Base-by-base conservation (phyloP, 2,888 invertebrate species). In the Harpagoxenus sublaevis region DNA sequence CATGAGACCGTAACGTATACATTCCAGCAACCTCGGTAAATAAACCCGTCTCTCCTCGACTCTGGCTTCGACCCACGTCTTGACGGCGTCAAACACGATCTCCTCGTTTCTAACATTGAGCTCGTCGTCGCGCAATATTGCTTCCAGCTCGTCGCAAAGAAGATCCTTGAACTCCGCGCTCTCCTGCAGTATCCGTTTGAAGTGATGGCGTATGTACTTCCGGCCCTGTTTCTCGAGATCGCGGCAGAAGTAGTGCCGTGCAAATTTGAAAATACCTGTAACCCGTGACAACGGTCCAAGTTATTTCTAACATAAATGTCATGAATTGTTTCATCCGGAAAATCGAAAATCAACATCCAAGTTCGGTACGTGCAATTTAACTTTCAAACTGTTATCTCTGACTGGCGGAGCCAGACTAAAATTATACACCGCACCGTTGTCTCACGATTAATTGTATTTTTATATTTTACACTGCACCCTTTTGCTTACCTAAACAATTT, bases 101-200 rank as follows among this genome's bases (percentile, higher is more conserved):
- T 97, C 97, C 95, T 98, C 98, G 90, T 96, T 96, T 85, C 96
- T 96, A 31, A 97, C 97, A 94, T 98, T 98, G 71, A 98, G 95
- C 92, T 97, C 96, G 92, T 98, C 98, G 92, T 97, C 97, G 75
- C 95, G 95, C 71, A 98, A 95, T 86, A 97, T 96, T 84, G 96
- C 96, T 90, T 96, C 95, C 63, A 98, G 93, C 92, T 97, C 97
- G 68, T 96, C 96, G 70, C 95, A 95, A 3, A 96, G 94, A 77
- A 97, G 95, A 74, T 96, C 95, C 92, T 96, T 96, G 94, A 97
- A 97, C 94, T 97, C 97, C 79, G 95, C 95, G 93, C 97, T 97
- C 92, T 96, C 96, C 92, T 96, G 96, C 86, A 96, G 94, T 90
- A 97, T 96, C 92, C 96, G 95, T 90, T 95, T 95, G 94, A 97